Conservation (phyloP, 2,888 invertebrate genomes). For the Cheilosia grossa region DNA sequence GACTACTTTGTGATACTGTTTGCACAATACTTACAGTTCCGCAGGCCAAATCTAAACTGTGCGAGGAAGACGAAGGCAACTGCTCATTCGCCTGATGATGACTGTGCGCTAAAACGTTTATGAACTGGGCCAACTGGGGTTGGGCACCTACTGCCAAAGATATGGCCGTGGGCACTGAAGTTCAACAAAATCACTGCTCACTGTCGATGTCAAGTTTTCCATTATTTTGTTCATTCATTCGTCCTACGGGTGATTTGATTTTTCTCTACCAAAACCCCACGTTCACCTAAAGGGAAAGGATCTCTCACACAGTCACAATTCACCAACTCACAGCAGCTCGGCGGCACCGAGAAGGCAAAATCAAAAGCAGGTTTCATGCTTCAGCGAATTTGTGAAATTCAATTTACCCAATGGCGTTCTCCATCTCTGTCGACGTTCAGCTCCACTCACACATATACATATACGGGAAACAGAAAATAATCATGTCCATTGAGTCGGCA, state of each 20-base stretch:
- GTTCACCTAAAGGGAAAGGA: background rate
- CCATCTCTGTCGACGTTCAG: conserved; percentile 11
- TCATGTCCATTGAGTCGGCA: conserved; percentile 75
- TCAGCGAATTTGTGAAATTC: conserved; percentile 82
- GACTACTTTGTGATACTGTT: conserved; percentile 66
- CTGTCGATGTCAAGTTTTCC: conserved; percentile 73
- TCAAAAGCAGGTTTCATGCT: conserved; percentile 82
- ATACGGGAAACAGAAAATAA: conserved; percentile 67
- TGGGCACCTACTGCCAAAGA: background rate
- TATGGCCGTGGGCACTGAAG: conserved; percentile 24
- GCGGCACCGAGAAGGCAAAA: conserved; percentile 46
- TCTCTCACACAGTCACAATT: conserved; percentile 10
- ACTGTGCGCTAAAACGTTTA: conserved; percentile 73
- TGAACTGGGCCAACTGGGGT: conserved; percentile 31
- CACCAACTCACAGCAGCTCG: background rate
- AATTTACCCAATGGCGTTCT: conserved; percentile 78
- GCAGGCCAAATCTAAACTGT: conserved; percentile 15
- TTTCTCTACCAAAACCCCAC: conserved; percentile 24
- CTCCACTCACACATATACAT: conserved; percentile 6
- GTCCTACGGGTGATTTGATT: conserved; percentile 73
- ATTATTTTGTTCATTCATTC: conserved; percentile 75
- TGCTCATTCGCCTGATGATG: conserved; percentile 67
- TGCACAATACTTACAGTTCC: conserved; percentile 68
- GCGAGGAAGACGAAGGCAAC: conserved; percentile 8
- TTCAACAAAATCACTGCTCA: conserved; percentile 71